phyloP scores from a whole-genome alignment of 2,797 vertebrate species.

The Diplodus puntazzo region DNA sequence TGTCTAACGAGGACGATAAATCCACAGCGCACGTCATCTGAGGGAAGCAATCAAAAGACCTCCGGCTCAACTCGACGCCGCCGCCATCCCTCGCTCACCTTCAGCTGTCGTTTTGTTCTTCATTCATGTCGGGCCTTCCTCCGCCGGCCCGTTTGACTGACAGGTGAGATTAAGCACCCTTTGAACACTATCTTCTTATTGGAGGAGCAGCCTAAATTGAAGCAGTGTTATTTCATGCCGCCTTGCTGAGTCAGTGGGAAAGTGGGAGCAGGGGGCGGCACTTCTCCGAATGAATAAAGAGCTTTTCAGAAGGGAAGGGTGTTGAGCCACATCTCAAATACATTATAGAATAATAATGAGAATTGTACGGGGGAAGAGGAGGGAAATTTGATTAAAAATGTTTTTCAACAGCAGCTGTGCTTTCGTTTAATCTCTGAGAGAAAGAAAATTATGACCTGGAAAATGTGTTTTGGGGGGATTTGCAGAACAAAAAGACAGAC shows the following conservation, averaged over 20 bases:
- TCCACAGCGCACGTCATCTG: conserved; percentile 9
- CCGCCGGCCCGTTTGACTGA: conserved; percentile 72
- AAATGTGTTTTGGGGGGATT: conserved; percentile 41
- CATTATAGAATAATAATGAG: conserved; percentile 83
- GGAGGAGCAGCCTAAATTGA: conserved; percentile 81
- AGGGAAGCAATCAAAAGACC: conserved; percentile 58
- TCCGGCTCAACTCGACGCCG: conserved; percentile 26
- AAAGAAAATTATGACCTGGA: conserved; percentile 64
- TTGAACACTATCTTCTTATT: conserved; percentile 83
- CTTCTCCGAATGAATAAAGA: conserved; percentile 82
- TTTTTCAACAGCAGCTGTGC: conserved; percentile 68
- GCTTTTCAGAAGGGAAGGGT: conserved; percentile 68
- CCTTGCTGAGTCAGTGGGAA: conserved; percentile 85
- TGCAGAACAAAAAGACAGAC: conserved; percentile 55
- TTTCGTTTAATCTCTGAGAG: conserved; percentile 74
- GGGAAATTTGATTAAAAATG: conserved; percentile 72
- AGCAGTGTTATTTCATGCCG: conserved; percentile 81
- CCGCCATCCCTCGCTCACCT: conserved; percentile 45
- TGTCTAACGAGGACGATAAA: conserved; percentile 19
- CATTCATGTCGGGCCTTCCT: conserved; percentile 55
- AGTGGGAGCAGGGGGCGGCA: conserved; percentile 60
- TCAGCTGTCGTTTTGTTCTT: conserved; percentile 68
- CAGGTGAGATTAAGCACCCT: conserved; percentile 83
- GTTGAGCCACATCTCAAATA: conserved; percentile 69
- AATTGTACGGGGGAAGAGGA: conserved; percentile 67